Evolutionary conservation across 2,113 vertebrate genomes (phyloP).

Genomic region (Dinomys branickii): DNA sequence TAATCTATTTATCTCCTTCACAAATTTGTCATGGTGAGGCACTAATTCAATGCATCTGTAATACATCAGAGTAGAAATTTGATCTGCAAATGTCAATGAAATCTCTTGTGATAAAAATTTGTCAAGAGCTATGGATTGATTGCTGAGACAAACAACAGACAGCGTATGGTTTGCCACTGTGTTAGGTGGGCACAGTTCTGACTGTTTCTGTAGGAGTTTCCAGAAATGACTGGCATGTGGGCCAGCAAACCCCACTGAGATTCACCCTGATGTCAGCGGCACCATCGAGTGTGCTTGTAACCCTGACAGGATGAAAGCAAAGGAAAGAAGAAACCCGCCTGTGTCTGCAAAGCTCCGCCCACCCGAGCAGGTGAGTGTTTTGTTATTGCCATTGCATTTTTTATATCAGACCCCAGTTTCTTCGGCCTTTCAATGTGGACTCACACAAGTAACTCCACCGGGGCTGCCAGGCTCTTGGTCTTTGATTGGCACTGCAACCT

Average conservation of each 20-base stretch:
- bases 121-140: conserved; percentile 18
- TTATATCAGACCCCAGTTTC: not conserved
- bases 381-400: not conserved
- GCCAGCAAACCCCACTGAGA: not conserved
- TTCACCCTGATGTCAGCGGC: not conserved
- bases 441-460: not conserved
- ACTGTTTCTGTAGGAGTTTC: not conserved
- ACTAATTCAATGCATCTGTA: conserved; percentile 11
- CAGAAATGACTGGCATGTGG: not conserved
- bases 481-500: not conserved
- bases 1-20: not conserved
- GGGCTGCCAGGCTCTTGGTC: not conserved
- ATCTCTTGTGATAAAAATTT: conserved; percentile 56
- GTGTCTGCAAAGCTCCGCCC: not conserved
- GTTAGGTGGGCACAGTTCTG: not conserved
- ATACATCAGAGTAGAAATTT: conserved; percentile 59
- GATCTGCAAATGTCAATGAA: conserved; percentile 56
- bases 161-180: not conserved
- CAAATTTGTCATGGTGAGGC: not conserved
- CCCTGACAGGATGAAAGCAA: not conserved
- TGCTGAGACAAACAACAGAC: conserved; percentile 58
- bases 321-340: not conserved
- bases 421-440: not conserved
- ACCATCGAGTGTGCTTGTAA: not conserved
- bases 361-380: not conserved